A percentile compares a stretch with the other conserved stretches of the same genome.
phyloP scores from a whole-genome alignment of 1,140 invertebrate genomes.

The Macrobrachium rosenbergii region DNA sequence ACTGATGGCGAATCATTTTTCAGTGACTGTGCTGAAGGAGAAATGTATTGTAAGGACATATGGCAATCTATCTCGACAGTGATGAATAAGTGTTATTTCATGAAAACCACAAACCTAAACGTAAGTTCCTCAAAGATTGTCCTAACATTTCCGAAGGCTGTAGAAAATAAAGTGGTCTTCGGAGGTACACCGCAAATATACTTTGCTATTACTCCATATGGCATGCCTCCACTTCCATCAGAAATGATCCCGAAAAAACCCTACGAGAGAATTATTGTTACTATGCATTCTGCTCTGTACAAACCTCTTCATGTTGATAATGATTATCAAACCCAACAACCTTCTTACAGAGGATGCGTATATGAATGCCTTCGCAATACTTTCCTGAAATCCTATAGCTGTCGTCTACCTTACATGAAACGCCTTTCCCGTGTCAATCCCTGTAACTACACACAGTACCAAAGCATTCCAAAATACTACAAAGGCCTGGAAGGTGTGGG shows the following conservation, averaged over 20 bases:
- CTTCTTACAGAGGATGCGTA: not conserved
- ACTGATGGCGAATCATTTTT: not conserved
- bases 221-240: not conserved
- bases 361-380: not conserved
- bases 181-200: not conserved
- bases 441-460: constrained; percentile 1
- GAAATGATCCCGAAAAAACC: not conserved
- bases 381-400: not conserved
- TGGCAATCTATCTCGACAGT: not conserved
- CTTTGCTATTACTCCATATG: not conserved
- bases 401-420: constrained; percentile 7
- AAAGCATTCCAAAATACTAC: not conserved
- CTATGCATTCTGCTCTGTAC: not conserved
- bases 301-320: not conserved
- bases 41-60: not conserved
- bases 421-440: not conserved
- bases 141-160: not conserved
- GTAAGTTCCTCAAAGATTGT: not conserved
- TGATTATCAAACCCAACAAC: not conserved
- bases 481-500: not conserved
- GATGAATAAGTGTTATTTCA: not conserved
- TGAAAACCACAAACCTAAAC: not conserved
- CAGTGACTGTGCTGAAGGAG: not conserved
- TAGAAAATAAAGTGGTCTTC: not conserved
- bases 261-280: not conserved